Evolutionary conservation across 37 sponge, comb jelly and placozoan genomes (phyloP).

Genomic region (Hexactinellida sp.): DNA sequence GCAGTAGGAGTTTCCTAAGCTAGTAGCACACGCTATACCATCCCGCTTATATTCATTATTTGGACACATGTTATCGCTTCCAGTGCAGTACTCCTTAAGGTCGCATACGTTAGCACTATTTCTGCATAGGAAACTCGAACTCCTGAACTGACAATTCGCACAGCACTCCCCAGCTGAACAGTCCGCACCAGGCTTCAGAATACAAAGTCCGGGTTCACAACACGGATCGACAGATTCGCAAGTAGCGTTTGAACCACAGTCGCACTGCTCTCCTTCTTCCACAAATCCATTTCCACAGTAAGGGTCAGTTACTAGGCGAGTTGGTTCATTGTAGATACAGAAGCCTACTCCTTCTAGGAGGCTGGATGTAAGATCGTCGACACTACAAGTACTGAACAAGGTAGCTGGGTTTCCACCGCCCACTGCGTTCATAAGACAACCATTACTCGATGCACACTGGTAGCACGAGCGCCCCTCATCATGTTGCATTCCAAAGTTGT

Average conservation of each 20-base stretch:
- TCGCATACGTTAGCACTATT: neutral
- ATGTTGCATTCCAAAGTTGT: neutral
- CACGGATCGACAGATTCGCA: neutral
- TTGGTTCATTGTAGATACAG: neutral
- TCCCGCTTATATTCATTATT: neutral
- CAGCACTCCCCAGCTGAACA: neutral
- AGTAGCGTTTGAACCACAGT: neutral
- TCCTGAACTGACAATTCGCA: neutral
- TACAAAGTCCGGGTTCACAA: neutral
- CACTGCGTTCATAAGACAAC: neutral
- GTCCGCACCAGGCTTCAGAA: neutral
- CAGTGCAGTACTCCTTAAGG: neutral
- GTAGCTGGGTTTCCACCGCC: neutral
- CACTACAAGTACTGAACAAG: neutral
- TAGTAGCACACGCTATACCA: neutral
- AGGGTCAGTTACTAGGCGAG: neutral
- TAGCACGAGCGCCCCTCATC: neutral
- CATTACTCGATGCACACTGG: neutral
- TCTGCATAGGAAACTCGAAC: neutral
- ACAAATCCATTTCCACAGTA: neutral
- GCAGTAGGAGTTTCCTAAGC: neutral
- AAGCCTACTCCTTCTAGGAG: neutral
- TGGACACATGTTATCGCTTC: neutral
- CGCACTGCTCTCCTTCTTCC: conserved; percentile 1
- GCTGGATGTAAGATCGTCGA: neutral